Evolutionary conservation across 2,797 vertebrate species (phyloP).

Genomic region (Scolopax bukidnonensis): DNA sequence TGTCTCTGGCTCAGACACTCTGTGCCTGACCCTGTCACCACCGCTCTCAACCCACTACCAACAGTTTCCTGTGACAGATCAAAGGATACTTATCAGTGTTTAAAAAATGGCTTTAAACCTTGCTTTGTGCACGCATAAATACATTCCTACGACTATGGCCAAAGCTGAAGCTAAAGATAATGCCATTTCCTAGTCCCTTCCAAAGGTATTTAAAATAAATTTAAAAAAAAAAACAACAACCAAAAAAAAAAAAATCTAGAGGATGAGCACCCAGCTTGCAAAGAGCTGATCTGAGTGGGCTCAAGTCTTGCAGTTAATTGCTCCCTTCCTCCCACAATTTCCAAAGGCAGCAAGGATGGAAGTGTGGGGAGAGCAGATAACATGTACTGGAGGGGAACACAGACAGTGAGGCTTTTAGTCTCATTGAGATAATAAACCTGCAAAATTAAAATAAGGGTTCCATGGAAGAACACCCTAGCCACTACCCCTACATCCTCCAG

Average conservation of each 20-base stretch:
- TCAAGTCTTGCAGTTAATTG: neutral
- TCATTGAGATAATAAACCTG: neutral
- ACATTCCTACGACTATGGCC: neutral
- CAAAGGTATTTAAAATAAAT: neutral
- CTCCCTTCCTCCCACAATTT: neutral
- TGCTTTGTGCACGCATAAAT: neutral
- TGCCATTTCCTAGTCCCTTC: neutral
- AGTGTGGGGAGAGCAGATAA: neutral
- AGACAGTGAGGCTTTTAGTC: neutral
- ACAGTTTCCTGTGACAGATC: neutral
- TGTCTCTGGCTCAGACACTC: neutral
- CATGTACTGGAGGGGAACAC: neutral
- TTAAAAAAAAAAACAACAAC: neutral
- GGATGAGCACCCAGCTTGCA: neutral
- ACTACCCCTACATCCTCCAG: neutral
- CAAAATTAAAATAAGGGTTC: neutral
- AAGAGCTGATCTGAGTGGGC: neutral
- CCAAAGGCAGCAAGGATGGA: neutral
- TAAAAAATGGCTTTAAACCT: neutral
- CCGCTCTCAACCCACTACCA: neutral
- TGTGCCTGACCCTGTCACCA: neutral
- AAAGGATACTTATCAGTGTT: neutral
- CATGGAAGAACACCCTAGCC: neutral
- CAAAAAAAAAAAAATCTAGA: neutral
- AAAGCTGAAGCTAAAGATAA: neutral